phyloP scores from a whole-genome alignment of 2,113 vertebrate species.

The Melospiza georgiana region DNA sequence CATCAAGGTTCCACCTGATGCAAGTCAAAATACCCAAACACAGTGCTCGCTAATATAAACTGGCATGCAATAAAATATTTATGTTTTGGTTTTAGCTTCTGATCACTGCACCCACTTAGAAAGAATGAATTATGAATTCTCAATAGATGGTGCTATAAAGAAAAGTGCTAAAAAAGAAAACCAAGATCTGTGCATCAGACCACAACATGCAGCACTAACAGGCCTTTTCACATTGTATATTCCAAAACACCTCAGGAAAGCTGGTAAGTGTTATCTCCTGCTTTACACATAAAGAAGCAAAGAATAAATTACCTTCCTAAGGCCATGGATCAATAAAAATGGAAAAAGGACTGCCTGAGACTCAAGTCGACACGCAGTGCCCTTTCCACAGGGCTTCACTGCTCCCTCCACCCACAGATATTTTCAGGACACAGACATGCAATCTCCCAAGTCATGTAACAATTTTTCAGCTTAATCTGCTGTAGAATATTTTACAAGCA shows the following conservation, averaged over 20 bases:
- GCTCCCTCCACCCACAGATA: neutral
- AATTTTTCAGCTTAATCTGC: neutral
- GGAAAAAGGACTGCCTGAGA: neutral
- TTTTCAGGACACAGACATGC: neutral
- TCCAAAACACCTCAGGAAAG: neutral
- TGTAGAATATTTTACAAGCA: neutral
- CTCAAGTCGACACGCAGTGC: neutral
- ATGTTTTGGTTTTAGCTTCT: conserved; percentile 53
- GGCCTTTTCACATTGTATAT: neutral
- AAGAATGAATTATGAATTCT: conserved; percentile 50
- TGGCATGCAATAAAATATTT: neutral
- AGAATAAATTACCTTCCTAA: neutral
- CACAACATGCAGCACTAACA: neutral
- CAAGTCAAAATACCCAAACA: neutral
- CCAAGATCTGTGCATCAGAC: neutral
- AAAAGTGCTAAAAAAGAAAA: conserved; percentile 31
- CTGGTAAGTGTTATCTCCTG: neutral
- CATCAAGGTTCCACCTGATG: neutral
- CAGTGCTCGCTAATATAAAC: neutral
- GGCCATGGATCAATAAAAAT: neutral
- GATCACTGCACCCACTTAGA: conserved; percentile 51
- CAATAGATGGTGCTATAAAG: neutral
- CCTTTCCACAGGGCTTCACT: neutral
- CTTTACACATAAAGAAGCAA: neutral
- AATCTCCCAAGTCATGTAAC: neutral